phyloP scores from a whole-genome alignment of 2,888 invertebrate species.

The Esperia sulphurella region DNA sequence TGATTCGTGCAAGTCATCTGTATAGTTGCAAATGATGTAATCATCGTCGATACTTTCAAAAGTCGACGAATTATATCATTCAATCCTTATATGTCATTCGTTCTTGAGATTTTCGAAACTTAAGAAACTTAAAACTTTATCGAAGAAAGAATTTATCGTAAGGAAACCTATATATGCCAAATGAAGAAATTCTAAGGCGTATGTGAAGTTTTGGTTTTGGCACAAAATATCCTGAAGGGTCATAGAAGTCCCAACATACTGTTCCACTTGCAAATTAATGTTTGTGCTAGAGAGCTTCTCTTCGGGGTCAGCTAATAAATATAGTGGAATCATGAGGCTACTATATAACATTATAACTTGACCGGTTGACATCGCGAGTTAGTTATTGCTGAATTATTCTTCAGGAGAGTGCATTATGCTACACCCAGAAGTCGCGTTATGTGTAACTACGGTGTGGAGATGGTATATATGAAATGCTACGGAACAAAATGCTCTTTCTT shows the following conservation, averaged over 20 bases:
- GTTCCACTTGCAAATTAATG: background rate
- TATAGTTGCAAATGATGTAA: too few relatives aligned
- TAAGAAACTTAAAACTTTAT: too few relatives aligned
- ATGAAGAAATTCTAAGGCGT: too few relatives aligned
- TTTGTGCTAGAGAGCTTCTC: background rate
- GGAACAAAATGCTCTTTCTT: background rate
- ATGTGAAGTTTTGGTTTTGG: too few relatives aligned
- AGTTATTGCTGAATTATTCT: conserved; percentile 43
- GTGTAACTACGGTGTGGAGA: conserved; percentile 13
- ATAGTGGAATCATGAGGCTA: background rate
- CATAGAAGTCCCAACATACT: background rate
- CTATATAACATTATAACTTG: conserved; percentile 16
- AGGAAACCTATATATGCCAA: too few relatives aligned
- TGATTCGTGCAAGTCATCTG: too few relatives aligned
- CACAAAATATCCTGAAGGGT: too few relatives aligned
- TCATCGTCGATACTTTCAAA: too few relatives aligned
- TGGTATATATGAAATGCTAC: conserved; percentile 10
- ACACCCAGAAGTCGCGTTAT: background rate
- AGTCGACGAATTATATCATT: too few relatives aligned
- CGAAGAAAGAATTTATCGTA: too few relatives aligned
- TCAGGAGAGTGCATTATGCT: conserved; percentile 30
- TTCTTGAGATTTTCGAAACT: too few relatives aligned
- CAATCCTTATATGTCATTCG: too few relatives aligned
- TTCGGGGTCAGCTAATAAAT: background rate
- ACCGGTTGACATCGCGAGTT: conserved; percentile 30